Conservation (phyloP, 2,888 invertebrate species). For the Dromius quadrimaculatus region DNA sequence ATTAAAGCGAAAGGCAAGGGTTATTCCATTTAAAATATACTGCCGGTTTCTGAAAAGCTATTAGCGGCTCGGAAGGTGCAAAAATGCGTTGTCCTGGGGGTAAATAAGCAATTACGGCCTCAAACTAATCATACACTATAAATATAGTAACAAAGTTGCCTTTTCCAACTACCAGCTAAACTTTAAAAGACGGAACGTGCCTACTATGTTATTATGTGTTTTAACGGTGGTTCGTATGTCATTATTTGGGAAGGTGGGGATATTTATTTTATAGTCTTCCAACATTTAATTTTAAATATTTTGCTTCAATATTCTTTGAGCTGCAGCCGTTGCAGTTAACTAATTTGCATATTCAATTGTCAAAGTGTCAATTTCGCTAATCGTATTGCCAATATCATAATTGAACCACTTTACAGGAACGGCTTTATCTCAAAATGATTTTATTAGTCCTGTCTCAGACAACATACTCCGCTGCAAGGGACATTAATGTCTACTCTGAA, state of each 20-base stretch:
- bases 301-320: too few relatives aligned
- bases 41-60: slow-evolving; percentile 40
- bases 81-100: slow-evolving; percentile 41
- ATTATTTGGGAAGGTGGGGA: slow-evolving; percentile 32
- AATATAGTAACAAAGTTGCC: not conserved
- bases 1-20: slow-evolving; percentile 34
- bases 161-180: slow-evolving; percentile 23
- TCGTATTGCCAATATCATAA: slow-evolving; percentile 47
- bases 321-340: not conserved
- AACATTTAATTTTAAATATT: too few relatives aligned
- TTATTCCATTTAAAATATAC: slow-evolving; percentile 32
- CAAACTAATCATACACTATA: slow-evolving; percentile 45
- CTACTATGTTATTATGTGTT: slow-evolving; percentile 38
- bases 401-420: slow-evolving; percentile 46
- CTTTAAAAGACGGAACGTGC: slow-evolving; percentile 11
- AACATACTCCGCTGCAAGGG: slow-evolving; percentile 29
- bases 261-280: too few relatives aligned
- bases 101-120: slow-evolving; percentile 48
- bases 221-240: slow-evolving; percentile 40
- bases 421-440: slow-evolving; percentile 42
- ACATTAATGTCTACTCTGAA: slow-evolving; percentile 36
- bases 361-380: slow-evolving; percentile 45
- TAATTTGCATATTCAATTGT: slow-evolving; percentile 29
- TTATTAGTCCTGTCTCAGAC: slow-evolving; percentile 32
- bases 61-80: slow-evolving; percentile 45